Evolutionary conservation across 2,113 vertebrate species (phyloP).

Genomic region (Clarias macrocephalus): DNA sequence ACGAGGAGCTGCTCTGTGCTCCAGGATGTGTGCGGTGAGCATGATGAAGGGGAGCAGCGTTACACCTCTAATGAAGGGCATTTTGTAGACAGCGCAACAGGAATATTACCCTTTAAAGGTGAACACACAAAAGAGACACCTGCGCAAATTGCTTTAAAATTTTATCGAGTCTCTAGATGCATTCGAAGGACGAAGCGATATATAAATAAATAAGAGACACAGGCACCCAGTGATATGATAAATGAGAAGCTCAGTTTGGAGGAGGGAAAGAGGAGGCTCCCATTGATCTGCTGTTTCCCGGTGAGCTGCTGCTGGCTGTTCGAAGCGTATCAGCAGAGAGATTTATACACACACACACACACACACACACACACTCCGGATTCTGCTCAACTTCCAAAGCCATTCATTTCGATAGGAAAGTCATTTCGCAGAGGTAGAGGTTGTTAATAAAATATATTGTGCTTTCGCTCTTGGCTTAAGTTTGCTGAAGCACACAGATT

Average conservation of each 20-base stretch:
- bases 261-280: conserved; percentile 36
- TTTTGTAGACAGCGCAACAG: conserved; percentile 3
- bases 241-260: conserved; percentile 21
- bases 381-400: conserved; percentile 4
- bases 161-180: not conserved
- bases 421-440: conserved; percentile 3
- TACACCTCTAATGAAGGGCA: not conserved
- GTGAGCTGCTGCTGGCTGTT: conserved; percentile 11
- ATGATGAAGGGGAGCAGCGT: not conserved
- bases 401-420: conserved; percentile 18
- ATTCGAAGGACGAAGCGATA: not conserved
- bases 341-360: conserved; percentile 23
- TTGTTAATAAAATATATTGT: conserved; percentile 30
- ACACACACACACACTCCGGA: not conserved
- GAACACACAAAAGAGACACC: not conserved
- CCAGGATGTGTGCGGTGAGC: not conserved
- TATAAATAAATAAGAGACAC: conserved; percentile 30
- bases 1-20: not conserved
- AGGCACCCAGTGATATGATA: conserved; percentile 22
- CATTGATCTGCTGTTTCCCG: conserved; percentile 39
- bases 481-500: not conserved
- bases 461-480: not conserved
- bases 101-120: not conserved
- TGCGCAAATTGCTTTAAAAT: conserved; percentile 9
- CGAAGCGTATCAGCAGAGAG: conserved; percentile 11